Evolutionary conservation across 2,113 vertebrate genomes (phyloP), one percentile per base, ranked within the genome.

Genomic region (Mirza zaza): DNA sequence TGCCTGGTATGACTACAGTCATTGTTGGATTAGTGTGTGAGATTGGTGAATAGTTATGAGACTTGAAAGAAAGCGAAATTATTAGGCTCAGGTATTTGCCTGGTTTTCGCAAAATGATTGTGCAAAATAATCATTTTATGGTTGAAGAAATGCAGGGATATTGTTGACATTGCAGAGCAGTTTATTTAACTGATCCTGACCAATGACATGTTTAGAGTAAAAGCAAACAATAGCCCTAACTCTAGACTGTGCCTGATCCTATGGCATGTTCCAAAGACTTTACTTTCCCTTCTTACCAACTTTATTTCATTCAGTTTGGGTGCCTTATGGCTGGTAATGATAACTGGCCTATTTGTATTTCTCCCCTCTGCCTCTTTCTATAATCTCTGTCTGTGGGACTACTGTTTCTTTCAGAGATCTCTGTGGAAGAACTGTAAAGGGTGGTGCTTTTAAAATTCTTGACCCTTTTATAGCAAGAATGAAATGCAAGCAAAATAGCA

Each of bases 371-470:
- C 42, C 36, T 94, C 71, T 87, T 75, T 91, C 29, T 77, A 18
- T 81, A 80, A 80, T 95, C 95, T 91, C 91, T 89, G 27, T 87
- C 45, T 76, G 34, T 63, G 20, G 21, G 50, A 79, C 52, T 42
- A 15, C 36, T 89, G 17, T 89, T 95, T n/a, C 86, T 84, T 95
- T 95, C 34, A 63, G 80, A 85, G 55, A 94, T 91, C 73, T 96
- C 89, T 68, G 39, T 42, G 42, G 42, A 89, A 65, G 20, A 96
- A 89, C n/a, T 48, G 83, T 48, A 79, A 85, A 82, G 34, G 27
- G 29, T 61, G 48, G 25, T 63, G 36, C 67, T 95, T 97, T 86
- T 7, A 57, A 93, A 97, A 91, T 48, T 57, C 15, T 93, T 36
- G 39, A 39, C n/a, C 27, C 36, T 65, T 91, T 92, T 65, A 17